These are phyloP conservation scores for Antheraea pernyi DNA, from an alignment of 1,140 invertebrate species.

Conservation along the genomic window DNA sequence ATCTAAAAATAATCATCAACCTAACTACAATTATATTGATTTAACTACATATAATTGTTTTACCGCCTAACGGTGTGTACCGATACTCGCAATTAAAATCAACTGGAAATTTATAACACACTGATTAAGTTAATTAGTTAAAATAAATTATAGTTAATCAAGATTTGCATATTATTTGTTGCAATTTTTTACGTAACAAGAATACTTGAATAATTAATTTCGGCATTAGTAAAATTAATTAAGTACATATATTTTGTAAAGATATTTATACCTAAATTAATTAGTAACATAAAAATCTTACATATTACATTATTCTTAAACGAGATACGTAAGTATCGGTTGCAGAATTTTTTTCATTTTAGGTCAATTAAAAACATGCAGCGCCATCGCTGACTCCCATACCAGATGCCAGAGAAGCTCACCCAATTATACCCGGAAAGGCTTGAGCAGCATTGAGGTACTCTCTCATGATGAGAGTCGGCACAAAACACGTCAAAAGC, in stretches of 20 bases:
- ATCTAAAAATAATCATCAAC: conserved; percentile 3
- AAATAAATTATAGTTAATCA: too few relatives aligned
- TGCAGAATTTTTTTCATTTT: conserved; percentile 69
- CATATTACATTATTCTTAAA: conserved; percentile 15
- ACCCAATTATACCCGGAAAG: conserved; percentile 41
- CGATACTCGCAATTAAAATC: not conserved
- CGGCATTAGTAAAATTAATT: too few relatives aligned
- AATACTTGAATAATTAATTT: too few relatives aligned
- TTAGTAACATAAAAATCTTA: not conserved
- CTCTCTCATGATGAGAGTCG: not conserved
- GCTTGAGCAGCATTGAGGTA: too few relatives aligned
- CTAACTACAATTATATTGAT: not conserved
- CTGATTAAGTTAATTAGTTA: conserved; percentile 8
- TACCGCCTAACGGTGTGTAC: conserved; percentile 7
- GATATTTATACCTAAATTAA: not conserved
- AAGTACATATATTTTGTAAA: too few relatives aligned
- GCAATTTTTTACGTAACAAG: too few relatives aligned
- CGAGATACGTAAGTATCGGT: conserved; percentile 32
- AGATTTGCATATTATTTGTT: too few relatives aligned
- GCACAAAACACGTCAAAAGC: not conserved
- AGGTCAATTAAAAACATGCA: conserved; percentile 66
- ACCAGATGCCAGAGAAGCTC: conserved; percentile 41
- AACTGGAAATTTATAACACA: conserved; percentile 6
- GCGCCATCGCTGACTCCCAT: conserved; percentile 35
- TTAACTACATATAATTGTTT: conserved; percentile 6